Conservation (phyloP, 2,888 invertebrate species). For the Julus scandinavius region DNA sequence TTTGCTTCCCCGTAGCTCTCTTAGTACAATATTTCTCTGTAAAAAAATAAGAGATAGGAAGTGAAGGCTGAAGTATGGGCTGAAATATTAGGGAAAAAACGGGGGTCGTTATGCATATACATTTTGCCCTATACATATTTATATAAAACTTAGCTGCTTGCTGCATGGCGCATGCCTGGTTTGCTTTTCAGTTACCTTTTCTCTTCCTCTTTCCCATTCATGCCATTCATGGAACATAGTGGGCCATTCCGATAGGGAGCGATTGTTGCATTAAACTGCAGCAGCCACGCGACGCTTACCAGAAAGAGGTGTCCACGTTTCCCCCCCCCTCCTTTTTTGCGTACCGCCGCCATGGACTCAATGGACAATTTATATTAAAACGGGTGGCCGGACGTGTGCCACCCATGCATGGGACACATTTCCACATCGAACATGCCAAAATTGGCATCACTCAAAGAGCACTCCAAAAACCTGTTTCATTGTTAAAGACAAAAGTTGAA, state of each 20-base stretch:
- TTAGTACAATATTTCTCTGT: not conserved
- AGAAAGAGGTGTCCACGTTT: not conserved
- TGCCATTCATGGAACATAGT: not conserved
- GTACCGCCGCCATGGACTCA: not conserved
- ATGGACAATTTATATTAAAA: not conserved
- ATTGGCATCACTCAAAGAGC: no score
- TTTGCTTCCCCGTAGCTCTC: not conserved
- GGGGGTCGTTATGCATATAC: not conserved
- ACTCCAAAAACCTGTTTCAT: no score
- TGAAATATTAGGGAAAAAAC: conserved; percentile 18
- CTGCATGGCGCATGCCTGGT: conserved; percentile 11
- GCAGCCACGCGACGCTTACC: conserved; percentile 10
- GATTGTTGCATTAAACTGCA: conserved; percentile 18
- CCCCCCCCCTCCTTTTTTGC: not conserved
- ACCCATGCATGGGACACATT: not conserved
- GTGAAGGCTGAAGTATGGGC: not conserved
- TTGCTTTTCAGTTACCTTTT: not conserved
- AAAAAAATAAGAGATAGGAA: not conserved
- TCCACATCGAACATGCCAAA: not conserved
- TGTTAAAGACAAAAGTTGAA: no score
- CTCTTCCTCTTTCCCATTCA: conserved; percentile 18
- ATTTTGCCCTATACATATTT: conserved; percentile 3
- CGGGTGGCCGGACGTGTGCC: conserved; percentile 2
- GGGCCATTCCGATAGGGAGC: conserved; percentile 11
- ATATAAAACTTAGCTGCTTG: not conserved